Conservation (phyloP, 2,888 invertebrate genomes). For the Acanthopleura granulata region DNA sequence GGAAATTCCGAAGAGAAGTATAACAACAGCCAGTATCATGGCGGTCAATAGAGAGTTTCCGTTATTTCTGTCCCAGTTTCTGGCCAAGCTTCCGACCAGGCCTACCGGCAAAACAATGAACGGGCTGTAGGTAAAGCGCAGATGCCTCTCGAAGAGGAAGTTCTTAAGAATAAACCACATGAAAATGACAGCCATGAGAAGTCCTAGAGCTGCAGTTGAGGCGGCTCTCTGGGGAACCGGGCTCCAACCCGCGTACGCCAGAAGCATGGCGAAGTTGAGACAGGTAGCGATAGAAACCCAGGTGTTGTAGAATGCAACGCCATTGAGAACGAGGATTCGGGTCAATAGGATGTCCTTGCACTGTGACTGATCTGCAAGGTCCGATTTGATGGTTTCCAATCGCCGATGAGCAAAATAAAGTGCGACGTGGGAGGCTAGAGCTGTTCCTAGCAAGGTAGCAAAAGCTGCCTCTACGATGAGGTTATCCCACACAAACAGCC, state of each 20-base stretch:
- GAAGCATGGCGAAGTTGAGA: conserved; percentile 44
- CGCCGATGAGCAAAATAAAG: conserved; percentile 35
- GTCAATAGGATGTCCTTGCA: conserved; percentile 39
- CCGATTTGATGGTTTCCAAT: conserved; percentile 32
- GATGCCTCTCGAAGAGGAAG: conserved; percentile 39
- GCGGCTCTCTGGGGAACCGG: conserved; percentile 20
- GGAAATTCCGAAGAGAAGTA: not conserved
- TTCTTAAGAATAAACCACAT: conserved; percentile 43
- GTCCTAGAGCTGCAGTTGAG: conserved; percentile 37
- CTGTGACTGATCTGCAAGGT: conserved; percentile 26
- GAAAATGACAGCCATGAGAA: conserved; percentile 39
- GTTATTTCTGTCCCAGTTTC: conserved; percentile 28
- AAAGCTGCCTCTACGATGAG: conserved; percentile 31
- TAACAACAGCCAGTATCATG: conserved; percentile 40
- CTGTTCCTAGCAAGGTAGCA: conserved; percentile 25
- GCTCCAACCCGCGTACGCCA: conserved; percentile 28
- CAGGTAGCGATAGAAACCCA: conserved; percentile 45
- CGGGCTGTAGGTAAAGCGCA: conserved; percentile 42
- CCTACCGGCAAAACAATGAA: conserved; percentile 41
- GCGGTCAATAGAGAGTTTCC: conserved; percentile 51
- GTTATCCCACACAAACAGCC: conserved; percentile 61
- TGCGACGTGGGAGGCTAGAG: conserved; percentile 36
- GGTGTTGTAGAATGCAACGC: conserved; percentile 43
- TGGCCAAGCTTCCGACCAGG: conserved; percentile 35
- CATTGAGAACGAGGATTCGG: conserved; percentile 43